These are phyloP conservation scores for Agrotis clavis DNA, from an alignment of 2,888 invertebrate species.

Conservation along the genomic window DNA sequence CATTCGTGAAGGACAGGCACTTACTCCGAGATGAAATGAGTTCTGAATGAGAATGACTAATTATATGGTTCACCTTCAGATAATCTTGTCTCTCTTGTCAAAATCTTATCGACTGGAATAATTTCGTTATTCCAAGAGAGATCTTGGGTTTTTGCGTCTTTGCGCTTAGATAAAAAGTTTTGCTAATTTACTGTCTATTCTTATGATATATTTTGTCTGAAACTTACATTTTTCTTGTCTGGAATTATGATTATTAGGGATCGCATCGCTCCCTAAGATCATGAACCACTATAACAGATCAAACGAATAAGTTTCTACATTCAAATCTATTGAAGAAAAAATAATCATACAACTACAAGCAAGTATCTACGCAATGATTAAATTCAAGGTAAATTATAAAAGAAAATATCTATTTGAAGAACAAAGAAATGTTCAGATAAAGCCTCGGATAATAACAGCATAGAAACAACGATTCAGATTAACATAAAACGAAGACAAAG, in stretches of 20 bases:
- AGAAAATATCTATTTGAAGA: conserved; percentile 11
- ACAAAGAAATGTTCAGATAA: conserved; percentile 31
- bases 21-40: conserved; percentile 65
- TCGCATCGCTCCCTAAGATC: neutral
- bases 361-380: conserved; percentile 5
- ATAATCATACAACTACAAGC: neutral
- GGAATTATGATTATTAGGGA: neutral
- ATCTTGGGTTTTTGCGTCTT: conserved; percentile 13
- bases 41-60: conserved; percentile 70
- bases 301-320: too few relatives aligned
- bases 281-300: neutral
- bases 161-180: conserved; percentile 19
- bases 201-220: conserved; percentile 10
- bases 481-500: conserved; percentile 73
- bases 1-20: conserved; percentile 70
- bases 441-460: conserved; percentile 27
- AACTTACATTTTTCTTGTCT: conserved; percentile 2
- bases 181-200: conserved; percentile 3
- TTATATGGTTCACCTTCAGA: conserved; percentile 65
- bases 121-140: conserved; percentile 35
- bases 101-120: conserved; percentile 51
- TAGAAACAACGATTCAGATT: conserved; percentile 54
- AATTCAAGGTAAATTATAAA: conserved; percentile 18
- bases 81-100: conserved; percentile 42
- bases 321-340: neutral